Conservation (phyloP, 2,113 vertebrate genomes). For the Eubucco bourcierii region DNA sequence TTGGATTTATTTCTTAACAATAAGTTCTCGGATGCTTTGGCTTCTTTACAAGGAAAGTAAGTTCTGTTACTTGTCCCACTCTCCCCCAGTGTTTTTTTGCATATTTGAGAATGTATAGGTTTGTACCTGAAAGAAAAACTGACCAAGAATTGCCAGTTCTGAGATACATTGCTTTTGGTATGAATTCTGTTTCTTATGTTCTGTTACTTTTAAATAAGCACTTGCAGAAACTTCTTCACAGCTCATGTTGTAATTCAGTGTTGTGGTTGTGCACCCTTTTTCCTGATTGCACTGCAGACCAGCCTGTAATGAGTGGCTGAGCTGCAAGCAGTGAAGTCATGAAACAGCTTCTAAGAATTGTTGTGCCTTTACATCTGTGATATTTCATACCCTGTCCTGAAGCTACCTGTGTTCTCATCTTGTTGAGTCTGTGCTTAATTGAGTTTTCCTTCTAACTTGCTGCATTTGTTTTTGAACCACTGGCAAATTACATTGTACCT, state of each 20-base stretch:
- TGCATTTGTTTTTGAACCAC: background rate
- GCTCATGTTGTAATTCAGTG: background rate
- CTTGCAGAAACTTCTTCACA: conserved; percentile 19
- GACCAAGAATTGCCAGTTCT: background rate
- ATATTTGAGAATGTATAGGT: background rate
- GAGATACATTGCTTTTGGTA: background rate
- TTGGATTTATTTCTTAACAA: conserved; percentile 94
- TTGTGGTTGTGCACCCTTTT: background rate
- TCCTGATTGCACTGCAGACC: background rate
- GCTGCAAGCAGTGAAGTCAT: background rate
- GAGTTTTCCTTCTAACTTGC: background rate
- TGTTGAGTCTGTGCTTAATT: background rate
- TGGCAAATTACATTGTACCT: background rate
- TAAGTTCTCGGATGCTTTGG: conserved; percentile 90
- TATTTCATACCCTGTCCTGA: background rate
- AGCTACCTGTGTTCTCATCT: background rate
- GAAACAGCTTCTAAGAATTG: background rate
- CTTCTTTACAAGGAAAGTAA: conserved; percentile 87
- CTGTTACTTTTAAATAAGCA: background rate
- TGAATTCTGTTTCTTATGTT: background rate
- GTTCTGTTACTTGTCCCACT: background rate
- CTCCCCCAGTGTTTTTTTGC: background rate
- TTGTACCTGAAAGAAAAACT: background rate
- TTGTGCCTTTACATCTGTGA: background rate
- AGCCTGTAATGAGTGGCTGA: background rate